These are phyloP conservation scores for Monoplex corrugatus DNA, from an alignment of 2,888 invertebrate species.

Conservation along the genomic window DNA sequence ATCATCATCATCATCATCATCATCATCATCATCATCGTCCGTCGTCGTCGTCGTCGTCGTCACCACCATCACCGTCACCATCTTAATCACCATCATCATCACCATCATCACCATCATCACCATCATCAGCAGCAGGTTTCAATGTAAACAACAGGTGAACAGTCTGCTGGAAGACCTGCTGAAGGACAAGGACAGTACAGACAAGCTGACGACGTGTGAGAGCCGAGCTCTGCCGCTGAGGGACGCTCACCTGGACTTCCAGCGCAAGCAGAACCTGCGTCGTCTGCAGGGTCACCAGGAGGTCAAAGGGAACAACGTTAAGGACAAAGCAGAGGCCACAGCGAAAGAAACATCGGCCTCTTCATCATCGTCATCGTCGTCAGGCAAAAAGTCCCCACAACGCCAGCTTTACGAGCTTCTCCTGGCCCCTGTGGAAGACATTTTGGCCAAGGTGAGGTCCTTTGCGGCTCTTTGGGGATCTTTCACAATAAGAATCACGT, in stretches of 20 bases:
- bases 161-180: conserved; percentile 62
- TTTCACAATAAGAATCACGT: too few relatives aligned
- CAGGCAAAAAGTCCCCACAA: conserved; percentile 64
- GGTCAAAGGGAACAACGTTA: neutral
- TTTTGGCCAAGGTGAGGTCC: conserved; percentile 64
- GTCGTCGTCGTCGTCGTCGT: too few relatives aligned
- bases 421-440: conserved; percentile 75
- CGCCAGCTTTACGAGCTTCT: conserved; percentile 74
- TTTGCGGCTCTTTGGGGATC: too few relatives aligned
- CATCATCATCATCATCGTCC: too few relatives aligned
- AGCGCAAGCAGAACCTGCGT: conserved; percentile 62
- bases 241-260: conserved; percentile 61
- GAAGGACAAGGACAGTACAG: conserved; percentile 58
- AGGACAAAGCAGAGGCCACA: neutral
- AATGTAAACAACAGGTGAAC: conserved; percentile 65
- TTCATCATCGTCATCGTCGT: neutral
- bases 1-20: too few relatives aligned
- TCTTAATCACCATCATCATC: too few relatives aligned
- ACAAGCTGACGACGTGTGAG: conserved; percentile 69
- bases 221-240: conserved; percentile 70
- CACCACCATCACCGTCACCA: too few relatives aligned
- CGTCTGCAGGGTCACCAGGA: conserved; percentile 17
- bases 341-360: neutral
- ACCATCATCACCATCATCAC: too few relatives aligned
- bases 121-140: too few relatives aligned